phyloP scores from a whole-genome alignment of 2,797 vertebrate genomes.

The Betta splendens region DNA sequence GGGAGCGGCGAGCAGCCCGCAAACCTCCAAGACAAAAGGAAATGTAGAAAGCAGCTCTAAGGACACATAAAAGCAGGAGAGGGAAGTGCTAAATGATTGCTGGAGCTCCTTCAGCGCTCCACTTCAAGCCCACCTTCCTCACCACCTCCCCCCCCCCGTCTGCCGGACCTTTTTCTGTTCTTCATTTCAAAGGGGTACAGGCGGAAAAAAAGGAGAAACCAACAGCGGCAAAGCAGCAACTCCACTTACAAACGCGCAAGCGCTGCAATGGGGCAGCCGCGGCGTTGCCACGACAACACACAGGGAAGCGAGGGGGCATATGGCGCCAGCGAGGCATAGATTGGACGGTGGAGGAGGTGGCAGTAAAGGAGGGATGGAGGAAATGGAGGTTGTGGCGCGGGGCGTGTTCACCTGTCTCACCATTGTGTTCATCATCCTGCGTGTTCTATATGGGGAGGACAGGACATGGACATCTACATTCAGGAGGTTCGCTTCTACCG shows the following conservation, averaged over 20 bases:
- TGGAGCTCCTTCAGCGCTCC: conserved; percentile 38
- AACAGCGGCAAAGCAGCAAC: conserved; percentile 67
- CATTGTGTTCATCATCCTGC: conserved; percentile 39
- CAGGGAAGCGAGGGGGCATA: conserved; percentile 52
- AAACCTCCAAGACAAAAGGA: conserved; percentile 72
- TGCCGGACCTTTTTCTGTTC: conserved; percentile 55
- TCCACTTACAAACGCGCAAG: conserved; percentile 74
- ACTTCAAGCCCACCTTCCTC: conserved; percentile 27
- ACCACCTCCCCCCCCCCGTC: conserved; percentile 27
- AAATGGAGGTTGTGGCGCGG: conserved; percentile 55
- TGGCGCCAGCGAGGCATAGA: conserved; percentile 47
- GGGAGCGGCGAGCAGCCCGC: conserved; percentile 51
- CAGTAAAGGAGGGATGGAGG: conserved; percentile 42
- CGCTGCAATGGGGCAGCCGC: conserved; percentile 76
- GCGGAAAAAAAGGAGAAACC: conserved; percentile 62
- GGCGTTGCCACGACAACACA: conserved; percentile 84
- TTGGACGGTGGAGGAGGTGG: conserved; percentile 55
- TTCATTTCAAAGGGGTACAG: conserved; percentile 71
- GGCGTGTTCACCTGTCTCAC: conserved; percentile 62
- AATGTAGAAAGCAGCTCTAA: conserved; percentile 66
- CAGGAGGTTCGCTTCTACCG: conserved; percentile 20
- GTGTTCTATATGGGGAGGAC: conserved; percentile 26
- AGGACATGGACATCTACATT: conserved; percentile 30
- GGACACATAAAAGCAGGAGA: conserved; percentile 69
- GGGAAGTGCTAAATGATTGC: conserved; percentile 74